Evolutionary conservation across 35 echinoderm and acorn worm genomes (phyloP).

Genomic region (Eucidaris tribuloides): DNA sequence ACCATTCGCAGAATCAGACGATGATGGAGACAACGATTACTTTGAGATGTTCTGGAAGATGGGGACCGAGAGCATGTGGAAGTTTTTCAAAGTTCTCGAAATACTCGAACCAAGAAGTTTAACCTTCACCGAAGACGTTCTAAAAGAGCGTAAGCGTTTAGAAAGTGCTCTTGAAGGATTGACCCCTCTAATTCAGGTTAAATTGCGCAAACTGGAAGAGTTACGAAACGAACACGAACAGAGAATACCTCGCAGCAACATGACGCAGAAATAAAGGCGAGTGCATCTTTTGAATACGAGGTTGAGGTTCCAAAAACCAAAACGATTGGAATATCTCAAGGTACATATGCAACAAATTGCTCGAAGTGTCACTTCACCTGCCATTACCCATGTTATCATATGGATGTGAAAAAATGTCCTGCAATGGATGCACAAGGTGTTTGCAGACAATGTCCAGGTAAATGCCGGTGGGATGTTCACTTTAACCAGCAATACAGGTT

Average conservation of each 20-base stretch:
- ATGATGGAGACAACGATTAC: too few relatives aligned
- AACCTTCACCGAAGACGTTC: too few relatives aligned
- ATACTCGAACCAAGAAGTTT: too few relatives aligned
- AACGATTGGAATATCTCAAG: slow-evolving; percentile 18
- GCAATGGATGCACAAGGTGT: slow-evolving; percentile 19
- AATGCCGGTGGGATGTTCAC: slow-evolving; percentile 30
- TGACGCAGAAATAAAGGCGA: too few relatives aligned
- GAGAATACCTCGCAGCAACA: neutral
- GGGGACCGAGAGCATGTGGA: too few relatives aligned
- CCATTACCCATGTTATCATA: too few relatives aligned
- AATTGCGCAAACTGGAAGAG: neutral
- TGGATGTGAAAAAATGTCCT: neutral
- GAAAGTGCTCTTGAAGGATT: too few relatives aligned
- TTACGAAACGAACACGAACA: neutral
- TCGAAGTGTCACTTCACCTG: too few relatives aligned
- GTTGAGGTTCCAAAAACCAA: too few relatives aligned
- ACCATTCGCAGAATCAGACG: too few relatives aligned
- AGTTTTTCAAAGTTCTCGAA: slow-evolving; percentile 50
- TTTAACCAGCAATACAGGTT: too few relatives aligned
- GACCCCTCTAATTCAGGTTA: neutral
- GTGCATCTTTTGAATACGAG: slow-evolving; percentile 23
- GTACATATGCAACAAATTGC: slow-evolving; percentile 12
- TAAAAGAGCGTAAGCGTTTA: too few relatives aligned
- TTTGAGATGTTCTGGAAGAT: neutral
- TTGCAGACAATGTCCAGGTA: slow-evolving; percentile 10